Evolutionary conservation across 2,113 vertebrate genomes (phyloP).

Genomic region (Cyphomyrus plagiostoma): DNA sequence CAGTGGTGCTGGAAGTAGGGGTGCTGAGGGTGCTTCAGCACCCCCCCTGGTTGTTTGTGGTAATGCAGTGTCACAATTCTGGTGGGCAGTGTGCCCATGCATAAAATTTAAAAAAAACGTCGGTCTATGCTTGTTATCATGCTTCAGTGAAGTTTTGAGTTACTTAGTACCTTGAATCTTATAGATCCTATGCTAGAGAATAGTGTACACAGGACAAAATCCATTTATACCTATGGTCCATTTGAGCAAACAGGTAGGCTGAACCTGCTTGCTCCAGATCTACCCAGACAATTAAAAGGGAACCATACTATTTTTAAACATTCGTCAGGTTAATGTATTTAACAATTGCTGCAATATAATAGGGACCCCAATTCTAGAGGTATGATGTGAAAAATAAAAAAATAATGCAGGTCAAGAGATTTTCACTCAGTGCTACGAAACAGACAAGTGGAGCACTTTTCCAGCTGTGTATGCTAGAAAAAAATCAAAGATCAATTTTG

Average conservation of each 20-base stretch:
- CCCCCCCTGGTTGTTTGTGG: background rate
- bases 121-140: background rate
- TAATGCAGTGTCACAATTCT: background rate
- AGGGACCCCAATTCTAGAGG: background rate
- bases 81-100: background rate
- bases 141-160: background rate
- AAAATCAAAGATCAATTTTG: background rate
- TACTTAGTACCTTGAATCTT: background rate
- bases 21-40: background rate
- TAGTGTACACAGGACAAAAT: background rate
- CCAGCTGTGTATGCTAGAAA: background rate
- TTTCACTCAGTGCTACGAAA: background rate
- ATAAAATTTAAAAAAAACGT: background rate
- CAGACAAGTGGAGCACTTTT: background rate
- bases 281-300: background rate
- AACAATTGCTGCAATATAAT: background rate
- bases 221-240: background rate
- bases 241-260: background rate
- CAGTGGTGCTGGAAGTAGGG: background rate
- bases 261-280: background rate
- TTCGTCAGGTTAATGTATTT: background rate
- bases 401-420: background rate
- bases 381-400: background rate
- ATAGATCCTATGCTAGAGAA: background rate
- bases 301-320: background rate